phyloP scores from a whole-genome alignment of 2,888 invertebrate species.

The Eurytoma adleriae region DNA sequence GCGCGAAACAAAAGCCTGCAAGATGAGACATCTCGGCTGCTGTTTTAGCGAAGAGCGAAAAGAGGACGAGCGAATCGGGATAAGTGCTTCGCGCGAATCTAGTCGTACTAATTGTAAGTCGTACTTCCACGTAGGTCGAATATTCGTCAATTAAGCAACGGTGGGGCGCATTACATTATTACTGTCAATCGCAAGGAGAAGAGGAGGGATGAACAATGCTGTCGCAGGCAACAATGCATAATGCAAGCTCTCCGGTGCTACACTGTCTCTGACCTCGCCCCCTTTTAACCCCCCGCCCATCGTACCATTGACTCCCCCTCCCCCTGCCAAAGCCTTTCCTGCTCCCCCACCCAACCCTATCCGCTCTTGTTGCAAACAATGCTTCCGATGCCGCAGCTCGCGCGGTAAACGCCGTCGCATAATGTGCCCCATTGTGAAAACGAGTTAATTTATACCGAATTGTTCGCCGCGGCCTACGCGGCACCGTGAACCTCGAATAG shows the following conservation, averaged over 20 bases:
- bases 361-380: constrained; percentile 64
- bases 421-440: constrained; percentile 63
- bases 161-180: constrained; percentile 47
- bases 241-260: constrained; percentile 55
- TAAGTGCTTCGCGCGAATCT: not conserved
- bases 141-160: constrained; percentile 33
- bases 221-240: constrained; percentile 56
- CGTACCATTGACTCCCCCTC: constrained; percentile 11
- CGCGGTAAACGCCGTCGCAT: constrained; percentile 62
- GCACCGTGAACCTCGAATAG: not conserved
- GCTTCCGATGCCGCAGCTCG: constrained; percentile 58
- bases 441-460: constrained; percentile 66
- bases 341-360: not conserved
- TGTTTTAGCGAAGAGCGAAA: not conserved
- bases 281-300: constrained; percentile 36
- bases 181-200: constrained; percentile 35
- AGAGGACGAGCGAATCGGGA: no score
- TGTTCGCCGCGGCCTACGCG: constrained; percentile 57
- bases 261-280: constrained; percentile 30
- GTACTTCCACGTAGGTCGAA: not conserved
- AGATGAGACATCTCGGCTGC: no score
- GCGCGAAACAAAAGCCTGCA: constrained; percentile 14
- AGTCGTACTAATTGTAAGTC: not conserved
- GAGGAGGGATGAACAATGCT: constrained; percentile 1
- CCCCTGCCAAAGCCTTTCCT: constrained; percentile 33